Conservation (phyloP, 2,888 invertebrate species). For the Cabera pusaria region DNA sequence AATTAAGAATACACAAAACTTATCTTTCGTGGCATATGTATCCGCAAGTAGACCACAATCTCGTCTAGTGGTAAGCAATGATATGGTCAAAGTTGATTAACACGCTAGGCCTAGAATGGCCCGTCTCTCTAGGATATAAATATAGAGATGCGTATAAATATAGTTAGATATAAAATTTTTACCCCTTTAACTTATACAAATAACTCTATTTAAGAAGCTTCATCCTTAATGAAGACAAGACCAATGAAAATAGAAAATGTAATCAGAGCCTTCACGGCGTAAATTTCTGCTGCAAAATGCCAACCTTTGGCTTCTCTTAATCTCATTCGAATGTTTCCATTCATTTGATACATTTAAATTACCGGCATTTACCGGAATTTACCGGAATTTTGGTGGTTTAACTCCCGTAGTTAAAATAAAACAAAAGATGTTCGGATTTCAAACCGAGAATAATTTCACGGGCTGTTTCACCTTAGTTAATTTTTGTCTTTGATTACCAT, state of each 20-base stretch:
- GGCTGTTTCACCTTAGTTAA: slow-evolving; percentile 4
- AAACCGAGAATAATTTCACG: slow-evolving; percentile 7
- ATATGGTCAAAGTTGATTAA: too few relatives aligned
- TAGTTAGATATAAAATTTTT: too few relatives aligned
- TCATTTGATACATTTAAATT: slow-evolving; percentile 17
- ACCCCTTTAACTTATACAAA: too few relatives aligned
- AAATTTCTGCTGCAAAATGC: slow-evolving; percentile 16
- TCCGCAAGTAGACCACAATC: too few relatives aligned
- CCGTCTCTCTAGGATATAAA: too few relatives aligned
- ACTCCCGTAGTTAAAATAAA: slow-evolving; percentile 3
- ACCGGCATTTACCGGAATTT: slow-evolving; percentile 9
- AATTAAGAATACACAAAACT: too few relatives aligned
- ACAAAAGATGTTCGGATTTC: slow-evolving; percentile 14
- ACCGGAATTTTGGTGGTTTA: background rate
- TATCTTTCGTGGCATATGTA: too few relatives aligned
- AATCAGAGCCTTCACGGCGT: slow-evolving; percentile 14
- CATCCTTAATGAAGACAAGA: too few relatives aligned
- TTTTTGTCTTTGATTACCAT: background rate
- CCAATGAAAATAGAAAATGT: slow-evolving; percentile 15
- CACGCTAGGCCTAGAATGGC: too few relatives aligned
- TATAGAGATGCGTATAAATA: too few relatives aligned
- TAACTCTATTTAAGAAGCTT: too few relatives aligned
- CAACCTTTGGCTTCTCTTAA: slow-evolving; percentile 13
- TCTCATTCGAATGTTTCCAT: slow-evolving; percentile 15
- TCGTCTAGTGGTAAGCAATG: too few relatives aligned